These are phyloP conservation scores for Microchrysa polita DNA, from an alignment of 2,888 invertebrate species.

Conservation along the genomic window DNA sequence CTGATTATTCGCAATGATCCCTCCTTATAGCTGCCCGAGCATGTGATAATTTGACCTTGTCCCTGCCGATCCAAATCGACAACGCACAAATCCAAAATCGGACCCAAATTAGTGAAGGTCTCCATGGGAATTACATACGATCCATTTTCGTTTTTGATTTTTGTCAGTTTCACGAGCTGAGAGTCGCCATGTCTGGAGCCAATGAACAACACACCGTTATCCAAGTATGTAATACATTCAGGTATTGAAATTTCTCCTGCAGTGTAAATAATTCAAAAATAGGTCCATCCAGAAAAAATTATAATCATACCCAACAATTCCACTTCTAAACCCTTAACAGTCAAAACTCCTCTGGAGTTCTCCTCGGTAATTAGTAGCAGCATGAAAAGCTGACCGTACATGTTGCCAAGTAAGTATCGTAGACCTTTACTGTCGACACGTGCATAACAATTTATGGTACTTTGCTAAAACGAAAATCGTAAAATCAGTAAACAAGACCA, in stretches of 20 bases:
- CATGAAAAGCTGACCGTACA: constrained; percentile 96
- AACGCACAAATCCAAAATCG: constrained; percentile 97
- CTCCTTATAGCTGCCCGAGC: constrained; percentile 97
- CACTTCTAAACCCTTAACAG: constrained; percentile 92
- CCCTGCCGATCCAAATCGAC: constrained; percentile 97
- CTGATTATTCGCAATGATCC: constrained; percentile 93
- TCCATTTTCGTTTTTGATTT: constrained; percentile 82
- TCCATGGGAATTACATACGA: constrained; percentile 96
- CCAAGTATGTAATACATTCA: constrained; percentile 96
- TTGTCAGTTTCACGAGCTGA: constrained; percentile 89
- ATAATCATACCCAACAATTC: constrained; percentile 77
- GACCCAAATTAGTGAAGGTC: constrained; percentile 95
- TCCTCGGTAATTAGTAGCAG: constrained; percentile 88
- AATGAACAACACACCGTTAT: constrained; percentile 97
- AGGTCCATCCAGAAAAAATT: neutral
- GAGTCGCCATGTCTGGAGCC: constrained; percentile 98
- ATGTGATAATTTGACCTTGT: constrained; percentile 97
- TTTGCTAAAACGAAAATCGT: constrained; percentile 70
- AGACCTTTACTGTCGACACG: constrained; percentile 91
- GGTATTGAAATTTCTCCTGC: constrained; percentile 90
- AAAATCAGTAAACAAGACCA: neutral
- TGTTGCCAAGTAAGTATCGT: constrained; percentile 92
- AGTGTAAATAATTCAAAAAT: neutral
- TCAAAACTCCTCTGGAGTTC: constrained; percentile 76
- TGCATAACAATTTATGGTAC: constrained; percentile 94